Conservation (phyloP, 64 coral and sea anemone genomes). For the Exaiptasia diaphana region DNA sequence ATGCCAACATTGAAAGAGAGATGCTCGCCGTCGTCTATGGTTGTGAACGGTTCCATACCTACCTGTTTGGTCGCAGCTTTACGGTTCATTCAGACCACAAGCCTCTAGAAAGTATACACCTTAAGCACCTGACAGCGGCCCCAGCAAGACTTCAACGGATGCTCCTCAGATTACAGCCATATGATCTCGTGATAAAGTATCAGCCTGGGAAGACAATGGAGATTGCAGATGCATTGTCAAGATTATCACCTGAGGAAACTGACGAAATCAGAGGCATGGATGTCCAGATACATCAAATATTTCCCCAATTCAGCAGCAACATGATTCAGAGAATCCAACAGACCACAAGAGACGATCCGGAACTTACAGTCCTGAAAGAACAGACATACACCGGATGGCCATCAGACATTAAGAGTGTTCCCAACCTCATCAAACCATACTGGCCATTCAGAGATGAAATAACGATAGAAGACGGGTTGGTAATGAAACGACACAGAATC, state of each 20-base stretch:
- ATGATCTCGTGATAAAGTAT: conserved; percentile 41
- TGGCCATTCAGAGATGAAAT: conserved; percentile 19
- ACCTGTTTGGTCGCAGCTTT: conserved; percentile 32
- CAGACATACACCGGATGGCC: too few species aligned
- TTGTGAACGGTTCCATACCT: conserved; percentile 36
- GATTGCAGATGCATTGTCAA: too few species aligned
- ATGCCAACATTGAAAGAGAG: too few species aligned
- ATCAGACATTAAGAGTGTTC: too few species aligned
- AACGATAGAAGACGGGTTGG: conserved; percentile 32
- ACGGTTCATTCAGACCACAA: conserved; percentile 38
- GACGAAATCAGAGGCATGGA: too few species aligned
- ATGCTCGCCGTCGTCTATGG: too few species aligned
- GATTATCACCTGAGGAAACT: conserved; percentile 37
- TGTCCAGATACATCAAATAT: conserved; percentile 22
- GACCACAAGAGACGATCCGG: too few species aligned
- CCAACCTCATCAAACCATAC: background rate
- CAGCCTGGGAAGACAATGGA: conserved; percentile 37
- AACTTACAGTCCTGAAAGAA: too few species aligned
- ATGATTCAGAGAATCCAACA: background rate
- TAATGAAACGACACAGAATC: conserved; percentile 31
- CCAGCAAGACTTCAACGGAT: conserved; percentile 43
- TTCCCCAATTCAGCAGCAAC: too few species aligned
- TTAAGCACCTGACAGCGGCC: conserved; percentile 35
- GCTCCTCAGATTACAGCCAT: conserved; percentile 44
- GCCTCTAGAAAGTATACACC: conserved; percentile 13